Evolutionary conservation across 2,888 invertebrate genomes (phyloP), one percentile per base, ranked within the genome.

Genomic region (Acrobasis repandana): DNA sequence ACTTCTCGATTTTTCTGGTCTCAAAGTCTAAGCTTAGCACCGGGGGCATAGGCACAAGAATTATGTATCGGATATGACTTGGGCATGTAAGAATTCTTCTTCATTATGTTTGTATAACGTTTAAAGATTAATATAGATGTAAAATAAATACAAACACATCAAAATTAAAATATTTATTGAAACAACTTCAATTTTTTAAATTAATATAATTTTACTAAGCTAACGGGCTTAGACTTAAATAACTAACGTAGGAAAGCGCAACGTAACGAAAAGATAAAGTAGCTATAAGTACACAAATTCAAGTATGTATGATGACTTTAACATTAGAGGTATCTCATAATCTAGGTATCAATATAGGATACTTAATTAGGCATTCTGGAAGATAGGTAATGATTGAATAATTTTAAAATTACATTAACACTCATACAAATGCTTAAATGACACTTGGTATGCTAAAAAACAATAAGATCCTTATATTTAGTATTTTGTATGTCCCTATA

Each of bases 101-200:
- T 28, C 2, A 28, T 28, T 28, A 0, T 28, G 28, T 6, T 6
- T 5, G 28, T 28, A 28, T 28, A 28, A 28, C 6, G 28, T 28
- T 28, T 28, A 4, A 28, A 15, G 15, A 14, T n/a, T 47, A 16
- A 50, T n/a, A 51, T 34, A 63, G 61, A 36, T 36, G n/a, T 62
- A 67, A 67, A 71, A 73, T 63, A 64, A 79, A 73, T 69, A 65
- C 69, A 67, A 28, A 6, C 64, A 63, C 63, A 63, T 73, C 74
- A 89, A 90, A 91, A 90, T 90, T 89, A 90, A 88, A 89, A 83
- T 88, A 89, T 92, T 90, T 91, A 90, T 89, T 92, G 80, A 92
- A 91, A 92, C 90, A 92, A 89, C 82, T 89, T 87, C 81, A 85
- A 85, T 87, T 77, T 82, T 28, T 86, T 85, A 81, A 86, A 85